Evolutionary conservation across 2,113 vertebrate genomes (phyloP), one percentile per base, ranked within the genome.

Genomic region (Parus major): DNA sequence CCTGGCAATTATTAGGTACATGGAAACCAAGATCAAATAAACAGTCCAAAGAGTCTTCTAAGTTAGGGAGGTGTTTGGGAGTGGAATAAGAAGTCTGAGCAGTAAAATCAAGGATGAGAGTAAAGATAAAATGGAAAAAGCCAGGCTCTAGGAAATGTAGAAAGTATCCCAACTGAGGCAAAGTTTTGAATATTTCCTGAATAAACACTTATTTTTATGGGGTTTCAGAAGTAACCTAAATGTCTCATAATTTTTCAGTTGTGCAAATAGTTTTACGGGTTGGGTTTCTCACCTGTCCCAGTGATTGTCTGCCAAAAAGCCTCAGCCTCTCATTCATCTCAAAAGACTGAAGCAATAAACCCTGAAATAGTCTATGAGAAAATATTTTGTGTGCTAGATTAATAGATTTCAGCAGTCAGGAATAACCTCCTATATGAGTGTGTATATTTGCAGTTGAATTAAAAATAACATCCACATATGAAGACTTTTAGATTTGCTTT

Each of bases 241-340:
- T 42, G 10, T 36, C 24, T 72, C 19, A 41, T 16, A 47, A 18
- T 35, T 80, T 57, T 83, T 50, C 27, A 65, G 28, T 10, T 53
- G 6, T 63, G 23, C 19, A 16, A 42, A 6, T 15, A 12, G 4
- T 22, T 59, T 93, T 52, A 20, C 2, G 5, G 6, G 3, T 60
- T 73, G 1, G 10, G 5, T 28, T 42, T 47, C 5, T 2, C 1
- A 0, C 3, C 15, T 27, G 5, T 49, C 25, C 21, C n/a, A 35
- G 6, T n/a, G 66, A 50, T 33, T 63, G 2, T 85, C 42, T 70
- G 28, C 8, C 69, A 82, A 59, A 91, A 66, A 61, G 0, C 16
- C 56, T 85, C 18, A 71, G 7, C 4, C 28, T 72, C 28, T 72
- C 24, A 61, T 31, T 84, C 19, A 21, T 39, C 35, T 79, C 14